Evolutionary conservation across 2,888 invertebrate species (phyloP), one percentile per base, ranked within the genome.

Genomic region (Maniola hyperantus): DNA sequence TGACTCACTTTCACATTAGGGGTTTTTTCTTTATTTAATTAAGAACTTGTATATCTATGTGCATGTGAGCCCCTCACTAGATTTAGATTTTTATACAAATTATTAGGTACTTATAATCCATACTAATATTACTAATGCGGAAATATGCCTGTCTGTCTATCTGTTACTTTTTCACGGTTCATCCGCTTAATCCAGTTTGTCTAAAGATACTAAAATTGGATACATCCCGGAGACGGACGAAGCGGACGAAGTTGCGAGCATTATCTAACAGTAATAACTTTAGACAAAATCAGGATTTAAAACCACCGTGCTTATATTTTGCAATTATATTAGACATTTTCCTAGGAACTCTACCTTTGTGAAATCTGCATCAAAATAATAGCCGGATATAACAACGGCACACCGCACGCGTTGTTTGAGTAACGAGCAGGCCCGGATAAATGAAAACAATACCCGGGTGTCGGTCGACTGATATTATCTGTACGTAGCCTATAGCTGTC

Each of bases 351-450:
- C 50, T 61, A 66, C 68, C 67, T 67, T 65, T 59, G 34, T 18
- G 69, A 71, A 75, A 72, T 74, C 71, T 73, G 73, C 74, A 74
- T 73, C 71, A 70, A 72, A 72, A 74, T 75, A 75, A 73, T 73
- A 74, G 73, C 69, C 71, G 68, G 69, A 65, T 69, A 71, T 70
- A 73, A 70, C 72, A 68, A 75, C 75, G 76, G 74, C 76, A 51
- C 39, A 62, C 62, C 62, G 53, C 62, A 44, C 42, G 20, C 60
- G 26, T 62, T 62, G 62, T 84, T 81, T 80, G 80, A 83, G 82
- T 82, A 85, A 84, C 84, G 83, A 84, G 75, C 75, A 74, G 73
- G 71, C 75, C 79, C 77, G 84, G 85, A 80, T 85, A 84, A 84
- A 84, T 72, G 76, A 73, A 72, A 74, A 74, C 76, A 74, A 75